A percentile compares a stretch with the other conserved stretches of the same genome.
Evolutionary conservation across 2,113 vertebrate genomes (phyloP).

Genomic region (Thermophis baileyi): DNA sequence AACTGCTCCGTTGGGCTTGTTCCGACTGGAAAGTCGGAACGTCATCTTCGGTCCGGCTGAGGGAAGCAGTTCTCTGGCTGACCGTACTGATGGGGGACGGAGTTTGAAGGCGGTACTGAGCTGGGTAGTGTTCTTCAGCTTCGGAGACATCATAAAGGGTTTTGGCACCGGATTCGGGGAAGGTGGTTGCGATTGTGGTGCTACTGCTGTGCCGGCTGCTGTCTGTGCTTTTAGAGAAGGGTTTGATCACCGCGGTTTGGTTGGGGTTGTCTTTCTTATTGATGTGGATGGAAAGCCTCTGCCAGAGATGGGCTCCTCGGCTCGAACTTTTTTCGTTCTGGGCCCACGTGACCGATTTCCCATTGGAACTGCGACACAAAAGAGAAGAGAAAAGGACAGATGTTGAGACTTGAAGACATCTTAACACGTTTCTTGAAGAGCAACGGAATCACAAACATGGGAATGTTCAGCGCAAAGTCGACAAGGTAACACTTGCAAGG

Average conservation of each 20-base stretch:
- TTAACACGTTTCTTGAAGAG: neutral
- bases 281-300: conserved; percentile 92
- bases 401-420: neutral
- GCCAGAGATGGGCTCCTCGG: conserved; percentile 93
- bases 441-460: neutral
- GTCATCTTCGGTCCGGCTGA: conserved; percentile 76
- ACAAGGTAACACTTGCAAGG: neutral
- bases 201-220: conserved; percentile 65
- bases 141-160: conserved; percentile 83
- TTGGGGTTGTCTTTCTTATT: conserved; percentile 94
- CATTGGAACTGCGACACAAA: conserved; percentile 82
- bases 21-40: conserved; percentile 78
- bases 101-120: conserved; percentile 79
- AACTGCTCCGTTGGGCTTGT: conserved; percentile 73
- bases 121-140: conserved; percentile 81
- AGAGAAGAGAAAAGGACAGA: neutral
- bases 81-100: conserved; percentile 91
- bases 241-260: conserved; percentile 96
- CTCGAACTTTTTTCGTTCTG: conserved; percentile 85
- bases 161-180: conserved; percentile 77
- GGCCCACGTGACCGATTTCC: conserved; percentile 96
- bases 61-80: conserved; percentile 79
- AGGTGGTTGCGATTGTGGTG: conserved; percentile 61
- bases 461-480: neutral
- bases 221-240: conserved; percentile 90